Conservation (phyloP, 2,113 vertebrate species). For the Xyrauchen texanus region DNA sequence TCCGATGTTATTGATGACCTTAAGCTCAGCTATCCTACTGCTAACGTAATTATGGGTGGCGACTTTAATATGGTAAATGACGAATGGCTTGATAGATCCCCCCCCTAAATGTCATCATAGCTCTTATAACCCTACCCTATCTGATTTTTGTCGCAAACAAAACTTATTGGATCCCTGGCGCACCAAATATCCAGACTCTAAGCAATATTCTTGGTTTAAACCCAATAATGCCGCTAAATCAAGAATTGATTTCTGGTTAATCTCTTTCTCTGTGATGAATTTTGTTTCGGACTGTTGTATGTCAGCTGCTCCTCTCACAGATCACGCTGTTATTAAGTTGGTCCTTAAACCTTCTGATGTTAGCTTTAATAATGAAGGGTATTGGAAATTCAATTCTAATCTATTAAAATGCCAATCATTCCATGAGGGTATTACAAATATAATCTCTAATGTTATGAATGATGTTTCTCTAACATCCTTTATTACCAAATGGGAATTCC, state of each 20-base stretch:
- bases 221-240: neutral
- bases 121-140: neutral
- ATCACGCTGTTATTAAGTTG: conserved; percentile 1
- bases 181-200: neutral
- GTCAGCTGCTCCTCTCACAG: neutral
- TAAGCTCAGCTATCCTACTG: neutral
- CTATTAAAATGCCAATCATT: neutral
- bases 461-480: no score
- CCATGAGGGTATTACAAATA: neutral
- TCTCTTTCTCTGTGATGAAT: neutral
- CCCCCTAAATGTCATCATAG: neutral
- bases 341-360: neutral
- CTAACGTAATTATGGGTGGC: no score
- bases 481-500: no score
- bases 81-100: conserved; percentile 2
- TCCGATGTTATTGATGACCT: neutral
- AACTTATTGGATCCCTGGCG: no score
- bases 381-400: neutral
- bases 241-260: neutral
- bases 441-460: neutral
- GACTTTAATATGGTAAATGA: neutral
- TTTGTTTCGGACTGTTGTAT: neutral
- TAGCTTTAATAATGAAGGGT: no score
- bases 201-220: neutral
- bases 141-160: no score